Percentiles rank a stretch among this genome's conserved stretches.
These are phyloP conservation scores for Aptenodytes patagonicus DNA, from an alignment of 2,113 vertebrate genomes.

Conservation along the genomic window DNA sequence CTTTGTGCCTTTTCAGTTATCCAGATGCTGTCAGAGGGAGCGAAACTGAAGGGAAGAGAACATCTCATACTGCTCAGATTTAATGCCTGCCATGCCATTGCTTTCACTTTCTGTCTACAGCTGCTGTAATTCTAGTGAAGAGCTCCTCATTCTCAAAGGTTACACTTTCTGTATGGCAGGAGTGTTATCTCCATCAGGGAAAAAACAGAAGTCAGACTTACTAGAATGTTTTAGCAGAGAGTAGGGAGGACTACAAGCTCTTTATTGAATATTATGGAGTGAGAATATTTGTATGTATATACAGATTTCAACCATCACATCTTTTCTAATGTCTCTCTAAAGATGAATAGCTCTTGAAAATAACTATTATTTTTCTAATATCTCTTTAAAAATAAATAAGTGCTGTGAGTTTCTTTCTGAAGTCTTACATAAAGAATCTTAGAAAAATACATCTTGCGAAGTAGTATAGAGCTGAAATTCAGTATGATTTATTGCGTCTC, in stretches of 20 bases:
- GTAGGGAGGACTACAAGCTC: background rate
- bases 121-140: background rate
- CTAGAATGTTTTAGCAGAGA: background rate
- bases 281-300: background rate
- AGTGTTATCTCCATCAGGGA: background rate
- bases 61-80: background rate
- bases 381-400: background rate
- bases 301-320: background rate
- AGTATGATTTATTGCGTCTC: background rate
- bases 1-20: background rate
- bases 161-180: background rate
- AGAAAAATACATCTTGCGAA: background rate
- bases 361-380: background rate
- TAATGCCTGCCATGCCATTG: background rate
- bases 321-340: background rate
- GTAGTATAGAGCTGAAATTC: background rate
- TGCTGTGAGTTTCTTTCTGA: background rate
- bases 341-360: background rate
- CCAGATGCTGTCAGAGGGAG: background rate
- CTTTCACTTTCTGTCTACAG: constrained; percentile 67
- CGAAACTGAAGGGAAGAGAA: constrained; percentile 43
- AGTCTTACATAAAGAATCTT: background rate
- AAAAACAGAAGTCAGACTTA: background rate
- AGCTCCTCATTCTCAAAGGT: constrained; percentile 3
- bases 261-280: background rate